Evolutionary conservation across 2,113 vertebrate species (phyloP).

Genomic region (Podarcis raffonei): DNA sequence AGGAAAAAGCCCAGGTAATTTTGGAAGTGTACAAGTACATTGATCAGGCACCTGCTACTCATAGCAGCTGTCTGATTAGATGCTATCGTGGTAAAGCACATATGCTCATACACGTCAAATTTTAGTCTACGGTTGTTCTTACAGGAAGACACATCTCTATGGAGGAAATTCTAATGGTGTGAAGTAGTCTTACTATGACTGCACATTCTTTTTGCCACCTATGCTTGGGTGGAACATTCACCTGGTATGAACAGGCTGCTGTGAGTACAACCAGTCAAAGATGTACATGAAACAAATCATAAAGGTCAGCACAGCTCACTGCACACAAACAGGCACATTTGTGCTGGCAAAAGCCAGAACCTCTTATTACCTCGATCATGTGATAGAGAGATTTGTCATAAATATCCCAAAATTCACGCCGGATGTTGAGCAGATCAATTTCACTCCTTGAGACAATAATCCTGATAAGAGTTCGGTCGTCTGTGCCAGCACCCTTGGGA

Average conservation of each 20-base stretch:
- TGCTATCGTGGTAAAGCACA: background rate
- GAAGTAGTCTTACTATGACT: background rate
- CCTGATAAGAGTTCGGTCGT: constrained; percentile 91
- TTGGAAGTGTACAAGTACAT: background rate
- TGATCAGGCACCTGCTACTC: background rate
- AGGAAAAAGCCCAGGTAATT: background rate
- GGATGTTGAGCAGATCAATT: constrained; percentile 90
- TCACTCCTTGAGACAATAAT: constrained; percentile 95
- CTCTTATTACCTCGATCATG: constrained; percentile 88
- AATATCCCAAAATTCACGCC: constrained; percentile 90
- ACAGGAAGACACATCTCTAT: background rate
- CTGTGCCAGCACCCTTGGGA: constrained; percentile 90
- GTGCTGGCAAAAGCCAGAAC: background rate
- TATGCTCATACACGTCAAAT: background rate
- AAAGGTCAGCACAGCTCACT: background rate
- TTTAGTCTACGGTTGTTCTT: background rate
- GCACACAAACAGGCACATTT: background rate
- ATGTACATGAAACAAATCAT: background rate
- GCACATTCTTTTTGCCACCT: background rate
- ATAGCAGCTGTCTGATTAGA: background rate
- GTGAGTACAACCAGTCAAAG: background rate
- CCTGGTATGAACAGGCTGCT: background rate
- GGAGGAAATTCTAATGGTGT: background rate
- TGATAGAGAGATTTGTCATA: constrained; percentile 89
- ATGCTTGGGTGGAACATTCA: background rate